These are phyloP conservation scores for Torymus aiolomorphi DNA, from an alignment of 2,888 invertebrate genomes.

Conservation along the genomic window DNA sequence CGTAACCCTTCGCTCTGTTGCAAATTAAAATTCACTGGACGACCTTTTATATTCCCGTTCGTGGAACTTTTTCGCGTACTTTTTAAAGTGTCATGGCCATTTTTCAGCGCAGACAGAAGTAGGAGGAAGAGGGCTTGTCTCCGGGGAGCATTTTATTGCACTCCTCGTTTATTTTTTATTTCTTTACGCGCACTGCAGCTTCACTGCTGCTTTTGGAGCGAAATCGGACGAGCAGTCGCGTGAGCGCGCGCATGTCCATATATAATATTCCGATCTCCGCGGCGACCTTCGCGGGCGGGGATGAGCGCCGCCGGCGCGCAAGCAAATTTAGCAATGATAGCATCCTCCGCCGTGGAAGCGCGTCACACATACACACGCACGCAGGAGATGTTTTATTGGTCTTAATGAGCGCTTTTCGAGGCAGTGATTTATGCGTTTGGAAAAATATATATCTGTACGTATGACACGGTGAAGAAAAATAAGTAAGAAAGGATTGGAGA, in stretches of 20 bases:
- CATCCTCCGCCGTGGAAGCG: not conserved
- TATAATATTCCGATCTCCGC: conserved; percentile 21
- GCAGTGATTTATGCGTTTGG: not conserved
- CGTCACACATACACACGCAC: not conserved
- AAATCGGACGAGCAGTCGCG: conserved; percentile 28
- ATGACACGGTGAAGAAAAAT: not conserved
- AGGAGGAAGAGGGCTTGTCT: no score
- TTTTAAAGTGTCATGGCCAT: conserved; percentile 22
- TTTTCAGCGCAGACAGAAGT: not conserved
- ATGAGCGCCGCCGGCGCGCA: conserved; percentile 1
- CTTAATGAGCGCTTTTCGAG: not conserved
- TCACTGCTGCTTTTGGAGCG: conserved; percentile 44
- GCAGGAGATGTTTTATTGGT: not conserved
- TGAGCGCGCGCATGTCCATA: conserved; percentile 29
- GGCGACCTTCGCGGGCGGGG: conserved; percentile 31
- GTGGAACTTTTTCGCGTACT: not conserved
- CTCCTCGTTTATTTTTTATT: no score
- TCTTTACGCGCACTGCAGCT: no score
- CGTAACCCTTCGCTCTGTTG: no score
- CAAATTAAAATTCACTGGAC: no score
- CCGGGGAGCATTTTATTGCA: no score
- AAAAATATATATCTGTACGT: not conserved
- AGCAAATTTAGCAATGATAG: conserved; percentile 50
- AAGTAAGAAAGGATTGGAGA: not conserved
- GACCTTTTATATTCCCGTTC: no score